A percentile compares a stretch with the other conserved stretches of the same genome.
phyloP scores from a whole-genome alignment of 64 coral and sea anemone species.

The Exaiptasia diaphana region DNA sequence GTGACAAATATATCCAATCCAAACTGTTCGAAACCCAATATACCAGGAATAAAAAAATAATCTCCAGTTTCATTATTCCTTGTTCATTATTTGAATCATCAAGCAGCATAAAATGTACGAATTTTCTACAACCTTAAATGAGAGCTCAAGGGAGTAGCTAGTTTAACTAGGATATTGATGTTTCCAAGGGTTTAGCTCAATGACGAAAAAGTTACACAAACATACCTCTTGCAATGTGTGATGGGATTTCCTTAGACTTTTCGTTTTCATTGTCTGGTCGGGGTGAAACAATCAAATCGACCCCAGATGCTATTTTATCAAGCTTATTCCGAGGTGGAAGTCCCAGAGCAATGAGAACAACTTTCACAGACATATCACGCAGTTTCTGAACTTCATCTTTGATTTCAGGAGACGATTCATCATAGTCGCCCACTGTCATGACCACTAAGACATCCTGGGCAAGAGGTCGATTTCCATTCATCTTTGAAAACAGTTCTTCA shows the following conservation, averaged over 20 bases:
- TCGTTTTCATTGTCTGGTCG: neutral
- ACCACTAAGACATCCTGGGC: slow-evolving; percentile 67
- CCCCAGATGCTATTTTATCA: slow-evolving; percentile 66
- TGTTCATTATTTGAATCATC: too few relatives aligned
- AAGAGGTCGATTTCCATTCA: slow-evolving; percentile 61
- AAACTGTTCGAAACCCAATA: too few relatives aligned
- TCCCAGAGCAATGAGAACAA: slow-evolving; percentile 53
- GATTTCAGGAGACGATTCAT: slow-evolving; percentile 24
- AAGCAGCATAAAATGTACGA: too few relatives aligned
- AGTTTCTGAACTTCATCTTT: slow-evolving; percentile 40
- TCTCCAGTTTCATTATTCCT: too few relatives aligned
- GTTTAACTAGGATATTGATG: too few relatives aligned
- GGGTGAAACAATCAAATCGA: slow-evolving; percentile 50
- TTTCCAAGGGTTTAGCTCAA: too few relatives aligned
- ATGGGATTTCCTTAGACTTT: slow-evolving; percentile 9
- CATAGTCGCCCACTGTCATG: slow-evolving; percentile 31
- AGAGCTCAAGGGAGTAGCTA: too few relatives aligned
- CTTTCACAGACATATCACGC: slow-evolving; percentile 57
- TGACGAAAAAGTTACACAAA: too few relatives aligned
- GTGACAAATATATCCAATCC: too few relatives aligned
- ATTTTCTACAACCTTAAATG: too few relatives aligned
- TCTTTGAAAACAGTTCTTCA: slow-evolving; percentile 53
- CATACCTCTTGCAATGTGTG: slow-evolving; percentile 58
- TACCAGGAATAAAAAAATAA: too few relatives aligned
- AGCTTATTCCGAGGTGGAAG: slow-evolving; percentile 4